Conservation (phyloP, 2,797 vertebrate genomes). For the Phrynocephalus forsythii region DNA sequence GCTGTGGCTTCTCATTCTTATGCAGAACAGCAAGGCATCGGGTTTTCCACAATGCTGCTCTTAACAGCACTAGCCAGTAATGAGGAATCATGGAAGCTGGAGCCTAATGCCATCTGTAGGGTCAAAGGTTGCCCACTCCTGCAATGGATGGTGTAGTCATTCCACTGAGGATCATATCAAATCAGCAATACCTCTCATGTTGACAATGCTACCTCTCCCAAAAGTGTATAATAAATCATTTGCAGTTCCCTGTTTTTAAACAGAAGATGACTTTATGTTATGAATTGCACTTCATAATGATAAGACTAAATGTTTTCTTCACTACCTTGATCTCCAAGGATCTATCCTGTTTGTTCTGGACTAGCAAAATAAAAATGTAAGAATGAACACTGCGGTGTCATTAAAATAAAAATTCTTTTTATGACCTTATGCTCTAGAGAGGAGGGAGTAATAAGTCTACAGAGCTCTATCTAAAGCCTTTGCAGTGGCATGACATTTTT, state of each 20-base stretch:
- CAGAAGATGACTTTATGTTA: background rate
- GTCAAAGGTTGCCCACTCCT: background rate
- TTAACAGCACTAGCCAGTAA: too few relatives aligned
- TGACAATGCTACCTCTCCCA: background rate
- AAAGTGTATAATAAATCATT: background rate
- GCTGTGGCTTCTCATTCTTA: too few relatives aligned
- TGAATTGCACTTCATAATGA: slow-evolving; percentile 7
- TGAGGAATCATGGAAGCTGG: background rate
- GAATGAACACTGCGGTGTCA: slow-evolving; percentile 18
- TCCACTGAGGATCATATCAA: background rate
- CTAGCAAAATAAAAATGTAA: slow-evolving; percentile 12
- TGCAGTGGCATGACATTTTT: slow-evolving; percentile 48
- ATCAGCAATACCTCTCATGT: background rate
- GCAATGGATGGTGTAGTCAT: background rate
- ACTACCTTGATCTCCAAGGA: slow-evolving; percentile 19
- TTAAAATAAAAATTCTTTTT: slow-evolving; percentile 47
- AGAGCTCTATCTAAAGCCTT: slow-evolving; percentile 44
- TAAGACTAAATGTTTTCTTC: background rate
- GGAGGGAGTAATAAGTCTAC: slow-evolving; percentile 54
- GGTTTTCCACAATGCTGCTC: background rate
- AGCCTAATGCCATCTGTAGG: background rate
- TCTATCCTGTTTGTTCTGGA: slow-evolving; percentile 35
- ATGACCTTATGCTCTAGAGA: background rate
- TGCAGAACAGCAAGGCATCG: too few relatives aligned
- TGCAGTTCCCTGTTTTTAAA: background rate